Percentiles rank a stretch among this genome's conserved stretches.
phyloP scores from a whole-genome alignment of 2,888 invertebrate species.

The Dicroscelio sp. region DNA sequence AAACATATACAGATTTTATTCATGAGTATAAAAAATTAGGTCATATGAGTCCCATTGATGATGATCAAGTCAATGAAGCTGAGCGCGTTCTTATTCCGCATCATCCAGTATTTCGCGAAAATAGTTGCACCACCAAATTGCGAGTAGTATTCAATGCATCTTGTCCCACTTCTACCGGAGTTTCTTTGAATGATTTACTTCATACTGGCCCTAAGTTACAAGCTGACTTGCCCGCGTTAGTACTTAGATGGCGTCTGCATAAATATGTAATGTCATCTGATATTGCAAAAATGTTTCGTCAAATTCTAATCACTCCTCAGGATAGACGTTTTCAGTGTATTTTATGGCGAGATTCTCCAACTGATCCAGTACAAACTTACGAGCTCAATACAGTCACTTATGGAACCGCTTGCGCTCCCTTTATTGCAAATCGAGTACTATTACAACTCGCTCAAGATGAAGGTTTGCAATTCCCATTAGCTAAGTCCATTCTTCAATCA shows the following conservation, averaged over 20 bases:
- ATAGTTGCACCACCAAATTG: neutral
- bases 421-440: constrained; percentile 19
- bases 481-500: constrained; percentile 4
- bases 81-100: no score
- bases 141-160: neutral
- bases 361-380: no score
- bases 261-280: constrained; percentile 31
- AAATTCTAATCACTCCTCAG: no score
- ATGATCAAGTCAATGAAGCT: no score
- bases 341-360: constrained; percentile 39
- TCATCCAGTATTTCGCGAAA: neutral
- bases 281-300: constrained; percentile 47
- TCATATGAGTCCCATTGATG: no score
- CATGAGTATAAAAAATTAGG: no score
- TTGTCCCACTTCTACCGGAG: neutral
- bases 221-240: neutral
- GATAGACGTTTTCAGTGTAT: constrained; percentile 24
- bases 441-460: constrained; percentile 46
- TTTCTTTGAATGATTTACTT: neutral
- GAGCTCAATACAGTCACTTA: constrained; percentile 46
- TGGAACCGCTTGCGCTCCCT: constrained; percentile 19
- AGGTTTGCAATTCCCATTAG: neutral
- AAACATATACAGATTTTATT: no score
- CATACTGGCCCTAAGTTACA: neutral
- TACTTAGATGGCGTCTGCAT: constrained; percentile 9